phyloP scores from a whole-genome alignment of 2,113 vertebrate species.

The Rousettus leschenaultii region DNA sequence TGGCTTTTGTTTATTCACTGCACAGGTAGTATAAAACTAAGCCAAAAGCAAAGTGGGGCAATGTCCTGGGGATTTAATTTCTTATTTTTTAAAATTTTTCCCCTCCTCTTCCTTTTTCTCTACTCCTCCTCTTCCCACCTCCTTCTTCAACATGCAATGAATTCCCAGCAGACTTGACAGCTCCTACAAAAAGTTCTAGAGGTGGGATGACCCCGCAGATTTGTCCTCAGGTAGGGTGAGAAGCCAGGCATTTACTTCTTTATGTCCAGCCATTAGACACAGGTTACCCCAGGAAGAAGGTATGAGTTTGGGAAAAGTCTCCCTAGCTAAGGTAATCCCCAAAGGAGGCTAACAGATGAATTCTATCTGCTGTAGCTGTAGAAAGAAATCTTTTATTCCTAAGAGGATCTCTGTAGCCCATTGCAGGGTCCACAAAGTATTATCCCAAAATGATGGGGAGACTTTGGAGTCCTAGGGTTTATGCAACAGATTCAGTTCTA shows the following conservation, averaged over 20 bases:
- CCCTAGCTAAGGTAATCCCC: not conserved
- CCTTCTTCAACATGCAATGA: not conserved
- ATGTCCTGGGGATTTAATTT: not conserved
- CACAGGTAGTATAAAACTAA: not conserved
- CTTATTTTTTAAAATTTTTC: not conserved
- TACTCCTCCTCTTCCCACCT: fast-evolving
- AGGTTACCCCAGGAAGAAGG: not conserved
- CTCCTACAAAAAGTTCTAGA: not conserved
- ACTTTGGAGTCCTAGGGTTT: not conserved
- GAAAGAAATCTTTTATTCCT: not conserved
- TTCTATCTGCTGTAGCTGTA: not conserved
- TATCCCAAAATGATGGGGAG: not conserved
- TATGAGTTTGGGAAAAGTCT: not conserved
- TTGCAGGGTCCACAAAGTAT: not conserved
- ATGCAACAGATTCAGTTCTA: not conserved
- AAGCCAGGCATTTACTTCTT: not conserved
- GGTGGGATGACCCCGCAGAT: not conserved
- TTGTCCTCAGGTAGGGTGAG: not conserved
- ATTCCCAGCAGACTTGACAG: not conserved
- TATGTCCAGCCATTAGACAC: not conserved
- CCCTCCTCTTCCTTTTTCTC: not conserved
- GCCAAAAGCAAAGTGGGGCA: not conserved
- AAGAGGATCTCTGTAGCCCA: not conserved
- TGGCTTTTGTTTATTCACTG: not conserved
- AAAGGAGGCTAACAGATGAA: not conserved